Evolutionary conservation across 2,888 invertebrate species (phyloP).

Genomic region (Opisthograptis luteolata): DNA sequence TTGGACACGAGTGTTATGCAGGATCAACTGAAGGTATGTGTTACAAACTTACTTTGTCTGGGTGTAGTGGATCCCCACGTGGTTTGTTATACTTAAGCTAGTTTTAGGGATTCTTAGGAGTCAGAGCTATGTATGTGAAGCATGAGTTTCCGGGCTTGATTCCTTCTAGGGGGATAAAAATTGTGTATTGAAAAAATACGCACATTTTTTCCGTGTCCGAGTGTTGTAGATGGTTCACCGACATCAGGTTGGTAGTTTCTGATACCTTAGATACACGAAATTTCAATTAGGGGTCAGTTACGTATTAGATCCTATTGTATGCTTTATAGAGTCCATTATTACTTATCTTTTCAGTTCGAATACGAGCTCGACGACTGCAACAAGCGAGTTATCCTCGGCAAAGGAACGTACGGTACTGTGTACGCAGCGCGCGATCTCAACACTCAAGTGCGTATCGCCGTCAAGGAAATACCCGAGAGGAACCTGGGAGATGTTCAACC

Average conservation of each 20-base stretch:
- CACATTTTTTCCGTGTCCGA: too few relatives aligned
- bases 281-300: not conserved
- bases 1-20: constrained; percentile 90
- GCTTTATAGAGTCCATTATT: not conserved
- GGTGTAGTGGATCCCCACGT: too few relatives aligned
- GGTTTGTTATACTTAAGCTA: too few relatives aligned
- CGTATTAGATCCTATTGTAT: not conserved
- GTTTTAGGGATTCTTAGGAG: too few relatives aligned
- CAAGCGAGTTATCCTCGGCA: constrained; percentile 93
- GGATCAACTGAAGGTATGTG: constrained; percentile 88
- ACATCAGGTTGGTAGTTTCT: too few relatives aligned
- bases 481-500: constrained; percentile 98
- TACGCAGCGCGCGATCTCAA: constrained; percentile 97
- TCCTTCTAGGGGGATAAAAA: too few relatives aligned
- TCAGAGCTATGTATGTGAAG: too few relatives aligned
- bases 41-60: too few relatives aligned
- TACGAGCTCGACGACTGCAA: constrained; percentile 97
- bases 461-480: constrained; percentile 99
- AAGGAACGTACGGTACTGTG: constrained; percentile 97
- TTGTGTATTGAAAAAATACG: too few relatives aligned
- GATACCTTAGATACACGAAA: too few relatives aligned
- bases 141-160: too few relatives aligned
- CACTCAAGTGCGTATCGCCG: constrained; percentile 97
- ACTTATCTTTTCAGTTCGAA: constrained; percentile 86
- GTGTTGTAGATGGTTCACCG: too few relatives aligned